These are phyloP conservation scores for Chamaea fasciata DNA, from an alignment of 2,113 vertebrate genomes.

Conservation along the genomic window DNA sequence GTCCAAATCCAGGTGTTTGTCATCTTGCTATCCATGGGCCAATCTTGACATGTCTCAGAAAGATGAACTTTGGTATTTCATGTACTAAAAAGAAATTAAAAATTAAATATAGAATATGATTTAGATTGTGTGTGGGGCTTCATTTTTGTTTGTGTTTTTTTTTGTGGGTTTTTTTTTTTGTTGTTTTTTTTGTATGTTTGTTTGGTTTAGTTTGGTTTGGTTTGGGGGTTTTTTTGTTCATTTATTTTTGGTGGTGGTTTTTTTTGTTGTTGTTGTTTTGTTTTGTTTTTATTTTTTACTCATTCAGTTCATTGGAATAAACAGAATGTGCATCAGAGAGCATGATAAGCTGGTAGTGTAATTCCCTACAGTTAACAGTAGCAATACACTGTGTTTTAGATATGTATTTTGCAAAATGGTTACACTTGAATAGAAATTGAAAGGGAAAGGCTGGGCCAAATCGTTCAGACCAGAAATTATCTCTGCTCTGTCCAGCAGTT, in stretches of 20 bases:
- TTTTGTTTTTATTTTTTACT: background rate
- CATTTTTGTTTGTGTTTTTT: too few species aligned
- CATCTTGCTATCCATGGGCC: background rate
- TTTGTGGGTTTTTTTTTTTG: too few species aligned
- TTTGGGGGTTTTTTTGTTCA: too few species aligned
- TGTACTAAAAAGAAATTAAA: background rate
- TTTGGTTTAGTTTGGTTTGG: too few species aligned
- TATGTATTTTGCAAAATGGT: background rate
- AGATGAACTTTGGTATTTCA: background rate
- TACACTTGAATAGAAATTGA: background rate
- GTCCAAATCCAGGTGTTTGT: background rate
- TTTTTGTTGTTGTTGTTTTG: too few species aligned
- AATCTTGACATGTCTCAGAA: background rate
- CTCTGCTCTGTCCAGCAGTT: background rate
- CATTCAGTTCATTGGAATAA: background rate
- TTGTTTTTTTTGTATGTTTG: too few species aligned
- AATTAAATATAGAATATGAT: background rate
- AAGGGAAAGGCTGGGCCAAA: background rate
- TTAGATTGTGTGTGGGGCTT: background rate
- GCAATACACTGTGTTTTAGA: background rate
- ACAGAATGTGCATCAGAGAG: background rate
- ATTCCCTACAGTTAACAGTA: background rate
- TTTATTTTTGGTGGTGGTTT: too few species aligned
- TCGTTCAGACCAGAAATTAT: background rate
- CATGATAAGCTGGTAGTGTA: background rate